These are phyloP conservation scores for Ethmia dodecea DNA, from an alignment of 2,888 invertebrate genomes.

Conservation along the genomic window DNA sequence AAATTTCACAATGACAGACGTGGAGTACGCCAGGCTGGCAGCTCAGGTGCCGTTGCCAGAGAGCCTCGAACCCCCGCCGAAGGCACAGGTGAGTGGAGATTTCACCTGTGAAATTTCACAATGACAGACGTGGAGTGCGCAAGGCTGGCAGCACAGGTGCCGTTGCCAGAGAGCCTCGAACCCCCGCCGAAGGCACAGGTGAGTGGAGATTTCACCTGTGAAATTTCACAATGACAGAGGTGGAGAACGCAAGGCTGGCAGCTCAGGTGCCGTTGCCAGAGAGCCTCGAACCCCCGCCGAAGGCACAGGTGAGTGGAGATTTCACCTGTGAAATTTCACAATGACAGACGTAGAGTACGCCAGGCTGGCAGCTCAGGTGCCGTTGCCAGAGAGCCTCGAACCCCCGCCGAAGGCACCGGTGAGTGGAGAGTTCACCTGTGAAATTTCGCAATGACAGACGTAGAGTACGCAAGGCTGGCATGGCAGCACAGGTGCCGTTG, in stretches of 20 bases:
- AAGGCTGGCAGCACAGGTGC: slow-evolving; percentile 58
- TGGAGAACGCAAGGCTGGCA: slow-evolving; percentile 86
- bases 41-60: slow-evolving; percentile 39
- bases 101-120: too few species aligned
- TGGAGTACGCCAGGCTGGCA: slow-evolving; percentile 86
- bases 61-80: slow-evolving; percentile 52
- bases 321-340: too few species aligned
- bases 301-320: too few species aligned
- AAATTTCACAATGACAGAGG: too few species aligned
- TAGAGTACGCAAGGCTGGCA: slow-evolving; percentile 90
- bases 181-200: too few species aligned
- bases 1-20: too few species aligned
- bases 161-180: slow-evolving; percentile 44
- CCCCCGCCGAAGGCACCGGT: too few species aligned
- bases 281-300: slow-evolving; percentile 52
- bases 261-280: slow-evolving; percentile 39
- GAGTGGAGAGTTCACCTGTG: too few species aligned
- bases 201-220: too few species aligned
- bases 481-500: slow-evolving; percentile 45
- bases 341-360: slow-evolving; percentile 95
- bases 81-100: too few species aligned
- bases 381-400: slow-evolving; percentile 44
- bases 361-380: slow-evolving; percentile 58
- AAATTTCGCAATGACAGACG: too few species aligned
- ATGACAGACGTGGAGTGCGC: slow-evolving; percentile 95